These are phyloP conservation scores for Synergus umbraculus DNA, from an alignment of 2,888 invertebrate genomes.

Conservation along the genomic window DNA sequence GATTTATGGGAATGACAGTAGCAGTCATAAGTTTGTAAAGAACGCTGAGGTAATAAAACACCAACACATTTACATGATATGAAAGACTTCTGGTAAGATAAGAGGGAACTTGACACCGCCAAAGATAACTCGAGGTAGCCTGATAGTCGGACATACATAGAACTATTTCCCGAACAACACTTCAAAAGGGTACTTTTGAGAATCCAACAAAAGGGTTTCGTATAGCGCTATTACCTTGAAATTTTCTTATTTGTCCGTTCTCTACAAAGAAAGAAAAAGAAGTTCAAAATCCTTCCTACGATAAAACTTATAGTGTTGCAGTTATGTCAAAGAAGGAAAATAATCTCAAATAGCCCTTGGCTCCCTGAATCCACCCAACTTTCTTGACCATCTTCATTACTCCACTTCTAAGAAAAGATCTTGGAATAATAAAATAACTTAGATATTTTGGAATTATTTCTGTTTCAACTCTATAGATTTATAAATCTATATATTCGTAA, in stretches of 20 bases:
- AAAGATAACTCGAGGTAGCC: conserved; percentile 14
- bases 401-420: neutral
- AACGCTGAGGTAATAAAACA: neutral
- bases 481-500: too few species aligned
- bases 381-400: neutral
- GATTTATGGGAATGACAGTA: neutral
- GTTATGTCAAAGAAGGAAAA: neutral
- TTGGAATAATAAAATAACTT: neutral
- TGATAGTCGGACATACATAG: neutral
- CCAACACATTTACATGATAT: neutral
- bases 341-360: neutral
- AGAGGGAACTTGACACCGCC: neutral
- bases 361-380: neutral
- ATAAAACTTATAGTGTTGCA: neutral
- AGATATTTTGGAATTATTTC: too few species aligned
- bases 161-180: conserved; percentile 13
- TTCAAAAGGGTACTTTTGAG: conserved; percentile 9
- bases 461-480: too few species aligned
- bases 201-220: conserved; percentile 15
- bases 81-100: conserved; percentile 1
- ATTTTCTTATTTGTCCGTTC: conserved; percentile 23
- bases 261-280: neutral
- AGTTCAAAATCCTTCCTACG: neutral
- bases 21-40: neutral
- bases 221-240: neutral